phyloP scores from a whole-genome alignment of 2,113 vertebrate species.

The Tyrannus savana region DNA sequence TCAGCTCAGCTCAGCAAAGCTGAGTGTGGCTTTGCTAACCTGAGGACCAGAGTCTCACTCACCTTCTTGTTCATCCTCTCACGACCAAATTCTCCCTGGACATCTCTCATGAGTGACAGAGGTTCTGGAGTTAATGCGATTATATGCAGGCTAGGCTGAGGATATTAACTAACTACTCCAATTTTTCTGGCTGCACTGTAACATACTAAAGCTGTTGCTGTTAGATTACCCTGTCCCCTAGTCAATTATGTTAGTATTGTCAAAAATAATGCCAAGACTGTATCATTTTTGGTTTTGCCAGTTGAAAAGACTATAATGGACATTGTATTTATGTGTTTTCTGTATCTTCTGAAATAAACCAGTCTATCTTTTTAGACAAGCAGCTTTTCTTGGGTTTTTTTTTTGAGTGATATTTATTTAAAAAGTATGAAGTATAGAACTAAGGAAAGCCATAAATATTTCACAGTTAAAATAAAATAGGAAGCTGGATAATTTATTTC shows the following conservation, averaged over 20 bases:
- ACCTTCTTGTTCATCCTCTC: not conserved
- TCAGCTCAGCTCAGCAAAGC: no score
- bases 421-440: not conserved
- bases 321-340: conserved; percentile 22
- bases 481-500: not conserved
- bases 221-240: conserved; percentile 11
- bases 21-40: not conserved
- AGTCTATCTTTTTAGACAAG: not conserved
- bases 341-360: conserved; percentile 7
- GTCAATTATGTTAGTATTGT: conserved; percentile 25
- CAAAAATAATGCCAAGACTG: conserved; percentile 22
- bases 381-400: not conserved
- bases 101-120: not conserved
- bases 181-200: conserved; percentile 9
- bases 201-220: conserved; percentile 28
- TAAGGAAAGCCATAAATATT: conserved; percentile 8
- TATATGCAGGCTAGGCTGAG: not conserved
- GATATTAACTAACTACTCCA: conserved; percentile 21
- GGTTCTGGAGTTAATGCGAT: not conserved
- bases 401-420: not conserved
- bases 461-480: not conserved
- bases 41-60: not conserved
- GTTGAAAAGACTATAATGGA: not conserved
- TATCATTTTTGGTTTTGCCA: not conserved
- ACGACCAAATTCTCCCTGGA: not conserved